Evolutionary conservation across 2,888 invertebrate species (phyloP).

Genomic region (Sarcophaga carnaria): DNA sequence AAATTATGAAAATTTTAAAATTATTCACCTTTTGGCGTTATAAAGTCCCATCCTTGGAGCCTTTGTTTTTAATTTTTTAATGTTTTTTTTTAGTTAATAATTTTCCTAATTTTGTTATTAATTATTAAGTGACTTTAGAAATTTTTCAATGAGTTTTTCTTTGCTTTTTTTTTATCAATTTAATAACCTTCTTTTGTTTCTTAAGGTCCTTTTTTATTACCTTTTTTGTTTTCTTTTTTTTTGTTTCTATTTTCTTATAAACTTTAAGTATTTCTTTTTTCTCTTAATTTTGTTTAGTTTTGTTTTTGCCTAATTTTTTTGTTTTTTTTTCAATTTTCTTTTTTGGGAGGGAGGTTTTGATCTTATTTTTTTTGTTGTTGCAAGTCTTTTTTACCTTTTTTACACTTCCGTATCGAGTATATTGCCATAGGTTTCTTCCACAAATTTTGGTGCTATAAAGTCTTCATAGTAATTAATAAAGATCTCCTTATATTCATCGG

Average conservation of each 20-base stretch:
- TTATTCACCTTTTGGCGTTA: too few relatives aligned
- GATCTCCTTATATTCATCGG: slow-evolving; percentile 75
- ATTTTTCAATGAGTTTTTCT: too few relatives aligned
- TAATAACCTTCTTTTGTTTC: too few relatives aligned
- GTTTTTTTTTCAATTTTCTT: not conserved
- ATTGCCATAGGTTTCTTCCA: slow-evolving; percentile 74
- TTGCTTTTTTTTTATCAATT: too few relatives aligned
- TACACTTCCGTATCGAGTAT: slow-evolving; percentile 75
- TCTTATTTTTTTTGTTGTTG: slow-evolving; percentile 11
- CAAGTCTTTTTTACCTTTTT: slow-evolving; percentile 26
- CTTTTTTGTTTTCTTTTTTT: too few relatives aligned
- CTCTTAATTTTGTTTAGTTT: slow-evolving; percentile 14
- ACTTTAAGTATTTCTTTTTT: slow-evolving; percentile 6
- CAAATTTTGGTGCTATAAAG: slow-evolving; percentile 75
- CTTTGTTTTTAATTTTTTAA: too few relatives aligned
- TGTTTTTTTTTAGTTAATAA: too few relatives aligned
- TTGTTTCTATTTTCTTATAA: not conserved
- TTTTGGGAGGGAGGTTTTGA: slow-evolving; percentile 8
- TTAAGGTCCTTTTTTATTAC: too few relatives aligned
- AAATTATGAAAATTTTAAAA: too few relatives aligned
- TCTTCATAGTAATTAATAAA: slow-evolving; percentile 76
- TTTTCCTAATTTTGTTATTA: too few relatives aligned
- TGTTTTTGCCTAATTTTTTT: not conserved
- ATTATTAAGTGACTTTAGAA: too few relatives aligned
- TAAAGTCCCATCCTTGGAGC: too few relatives aligned